Evolutionary conservation across 2,113 vertebrate species (phyloP).

Genomic region (Prolemur simus): DNA sequence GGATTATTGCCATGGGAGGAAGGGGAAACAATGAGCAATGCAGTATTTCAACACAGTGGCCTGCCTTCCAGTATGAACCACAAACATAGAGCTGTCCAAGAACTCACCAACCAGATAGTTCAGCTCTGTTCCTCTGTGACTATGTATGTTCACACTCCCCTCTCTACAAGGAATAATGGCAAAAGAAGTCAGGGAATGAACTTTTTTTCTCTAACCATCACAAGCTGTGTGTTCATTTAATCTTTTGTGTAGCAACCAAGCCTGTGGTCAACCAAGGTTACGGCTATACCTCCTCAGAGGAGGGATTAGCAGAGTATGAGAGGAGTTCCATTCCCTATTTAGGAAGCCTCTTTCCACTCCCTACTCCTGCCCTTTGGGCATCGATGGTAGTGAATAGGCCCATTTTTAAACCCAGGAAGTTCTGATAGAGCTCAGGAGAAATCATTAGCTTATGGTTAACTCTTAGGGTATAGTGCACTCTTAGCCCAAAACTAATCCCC

Average conservation of each 20-base stretch:
- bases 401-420: neutral
- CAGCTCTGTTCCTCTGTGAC: neutral
- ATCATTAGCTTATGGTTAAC: neutral
- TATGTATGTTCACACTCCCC: neutral
- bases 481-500: neutral
- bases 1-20: neutral
- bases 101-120: neutral
- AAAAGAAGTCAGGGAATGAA: neutral
- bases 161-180: neutral
- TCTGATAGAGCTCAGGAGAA: neutral
- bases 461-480: neutral
- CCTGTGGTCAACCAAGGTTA: too few relatives aligned
- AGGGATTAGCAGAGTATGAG: neutral
- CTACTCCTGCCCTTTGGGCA: too few relatives aligned
- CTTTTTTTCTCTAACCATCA: neutral
- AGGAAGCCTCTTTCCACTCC: neutral
- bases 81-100: neutral
- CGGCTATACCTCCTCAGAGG: neutral
- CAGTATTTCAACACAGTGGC: neutral
- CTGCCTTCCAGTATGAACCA: neutral
- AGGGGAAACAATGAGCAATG: neutral
- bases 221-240: neutral
- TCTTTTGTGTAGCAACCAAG: neutral
- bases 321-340: accelerated
- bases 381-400: too few relatives aligned